These are phyloP conservation scores for Rutpela maculata DNA, from an alignment of 2,888 invertebrate genomes.

Conservation along the genomic window DNA sequence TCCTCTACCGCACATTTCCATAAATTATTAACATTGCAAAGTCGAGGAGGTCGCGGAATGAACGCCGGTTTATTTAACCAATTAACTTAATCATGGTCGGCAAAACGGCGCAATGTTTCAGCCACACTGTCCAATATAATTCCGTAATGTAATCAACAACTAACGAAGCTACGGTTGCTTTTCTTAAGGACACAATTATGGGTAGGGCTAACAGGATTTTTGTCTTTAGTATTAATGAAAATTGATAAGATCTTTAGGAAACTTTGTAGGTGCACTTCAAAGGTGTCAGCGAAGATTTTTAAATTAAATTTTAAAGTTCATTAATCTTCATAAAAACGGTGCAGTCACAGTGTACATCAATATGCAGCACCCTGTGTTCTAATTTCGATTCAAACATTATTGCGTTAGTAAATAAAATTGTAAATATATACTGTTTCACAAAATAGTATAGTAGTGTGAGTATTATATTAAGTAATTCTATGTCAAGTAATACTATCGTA, in stretches of 20 bases:
- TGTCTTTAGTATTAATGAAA: slow-evolving; percentile 22
- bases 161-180: background rate
- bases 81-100: slow-evolving; percentile 51
- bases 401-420: no score
- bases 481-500: no score
- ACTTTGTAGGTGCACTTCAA: slow-evolving; percentile 6
- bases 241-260: slow-evolving; percentile 28
- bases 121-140: slow-evolving; percentile 24
- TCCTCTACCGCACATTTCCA: slow-evolving; percentile 47
- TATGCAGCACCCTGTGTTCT: no score
- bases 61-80: slow-evolving; percentile 50
- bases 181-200: background rate
- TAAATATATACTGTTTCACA: no score
- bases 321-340: slow-evolving; percentile 19
- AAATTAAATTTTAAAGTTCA: slow-evolving; percentile 34
- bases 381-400: no score
- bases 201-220: background rate
- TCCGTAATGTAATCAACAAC: slow-evolving; percentile 28
- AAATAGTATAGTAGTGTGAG: no score
- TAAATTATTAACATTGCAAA: slow-evolving; percentile 49
- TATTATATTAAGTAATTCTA: no score
- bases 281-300: slow-evolving; percentile 15
- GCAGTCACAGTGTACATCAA: no score
- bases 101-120: slow-evolving; percentile 23
- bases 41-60: slow-evolving; percentile 36